A percentile compares a stretch with the other conserved stretches of the same genome.
Evolutionary conservation across 1,140 invertebrate species (phyloP).

Genomic region (Lysiphlebus fabarum): DNA sequence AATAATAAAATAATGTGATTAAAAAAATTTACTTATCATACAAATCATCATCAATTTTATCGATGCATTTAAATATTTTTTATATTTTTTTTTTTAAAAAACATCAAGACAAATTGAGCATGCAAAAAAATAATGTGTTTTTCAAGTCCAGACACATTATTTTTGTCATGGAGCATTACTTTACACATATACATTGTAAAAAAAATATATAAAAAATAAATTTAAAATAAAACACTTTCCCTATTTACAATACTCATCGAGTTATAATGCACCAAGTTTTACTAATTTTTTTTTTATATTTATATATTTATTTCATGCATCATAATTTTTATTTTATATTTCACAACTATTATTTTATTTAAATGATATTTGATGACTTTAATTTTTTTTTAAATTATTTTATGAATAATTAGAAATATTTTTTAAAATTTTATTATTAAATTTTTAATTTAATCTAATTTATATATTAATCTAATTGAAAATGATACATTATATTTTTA

Average conservation of each 20-base stretch:
- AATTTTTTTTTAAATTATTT: neutral
- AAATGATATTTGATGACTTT: neutral
- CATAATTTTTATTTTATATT: constrained; percentile 15
- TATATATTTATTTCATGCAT: constrained; percentile 23
- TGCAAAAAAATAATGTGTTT: constrained; percentile 1
- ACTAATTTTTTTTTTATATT: constrained; percentile 23
- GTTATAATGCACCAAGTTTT: constrained; percentile 23
- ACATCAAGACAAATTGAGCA: constrained; percentile 12
- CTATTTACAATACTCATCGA: constrained; percentile 10
- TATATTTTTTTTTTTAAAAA: neutral
- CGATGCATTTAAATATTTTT: neutral
- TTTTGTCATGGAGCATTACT: constrained; percentile 24
- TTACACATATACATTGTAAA: constrained; percentile 8
- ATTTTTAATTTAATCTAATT: neutral
- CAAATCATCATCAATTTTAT: neutral
- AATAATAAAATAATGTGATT: too few species aligned
- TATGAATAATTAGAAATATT: neutral
- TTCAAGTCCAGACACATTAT: constrained; percentile 18
- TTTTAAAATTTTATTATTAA: neutral
- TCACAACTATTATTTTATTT: neutral
- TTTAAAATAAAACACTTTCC: constrained; percentile 14
- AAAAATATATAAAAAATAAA: too few species aligned
- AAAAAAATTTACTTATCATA: neutral
- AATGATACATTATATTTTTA: too few species aligned
- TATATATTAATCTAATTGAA: too few species aligned